Evolutionary conservation across 2,113 vertebrate genomes (phyloP).

Genomic region (Enhydra lutris): DNA sequence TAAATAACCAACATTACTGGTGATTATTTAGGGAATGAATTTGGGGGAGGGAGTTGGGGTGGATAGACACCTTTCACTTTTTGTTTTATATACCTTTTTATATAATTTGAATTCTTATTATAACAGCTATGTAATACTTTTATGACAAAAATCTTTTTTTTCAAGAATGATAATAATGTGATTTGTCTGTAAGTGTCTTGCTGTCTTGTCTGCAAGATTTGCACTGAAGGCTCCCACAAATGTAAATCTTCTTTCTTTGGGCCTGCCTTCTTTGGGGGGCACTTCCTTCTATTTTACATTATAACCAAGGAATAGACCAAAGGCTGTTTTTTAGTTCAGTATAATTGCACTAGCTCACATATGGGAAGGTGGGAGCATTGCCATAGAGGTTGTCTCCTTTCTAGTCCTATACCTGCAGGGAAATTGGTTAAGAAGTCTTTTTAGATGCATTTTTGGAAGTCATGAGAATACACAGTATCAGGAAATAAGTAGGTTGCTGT

Average conservation of each 20-base stretch:
- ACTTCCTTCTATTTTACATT: not conserved
- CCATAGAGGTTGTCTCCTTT: not conserved
- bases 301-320: not conserved
- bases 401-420: not conserved
- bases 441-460: not conserved
- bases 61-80: not conserved
- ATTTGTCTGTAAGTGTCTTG: not conserved
- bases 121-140: not conserved
- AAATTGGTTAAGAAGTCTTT: not conserved
- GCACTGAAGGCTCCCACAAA: not conserved
- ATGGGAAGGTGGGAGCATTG: not conserved
- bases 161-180: not conserved
- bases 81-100: not conserved
- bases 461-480: not conserved
- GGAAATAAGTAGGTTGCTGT: not conserved
- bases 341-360: not conserved
- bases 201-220: not conserved
- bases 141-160: not conserved
- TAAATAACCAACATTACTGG: not conserved
- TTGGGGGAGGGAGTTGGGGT: not conserved
- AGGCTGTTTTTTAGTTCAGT: not conserved
- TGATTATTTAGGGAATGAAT: not conserved
- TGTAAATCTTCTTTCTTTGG: not conserved
- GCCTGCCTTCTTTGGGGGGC: not conserved
- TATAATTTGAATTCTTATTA: not conserved